Evolutionary conservation across 2,797 vertebrate genomes (phyloP).

Genomic region (Lepilemur septentrionalis): DNA sequence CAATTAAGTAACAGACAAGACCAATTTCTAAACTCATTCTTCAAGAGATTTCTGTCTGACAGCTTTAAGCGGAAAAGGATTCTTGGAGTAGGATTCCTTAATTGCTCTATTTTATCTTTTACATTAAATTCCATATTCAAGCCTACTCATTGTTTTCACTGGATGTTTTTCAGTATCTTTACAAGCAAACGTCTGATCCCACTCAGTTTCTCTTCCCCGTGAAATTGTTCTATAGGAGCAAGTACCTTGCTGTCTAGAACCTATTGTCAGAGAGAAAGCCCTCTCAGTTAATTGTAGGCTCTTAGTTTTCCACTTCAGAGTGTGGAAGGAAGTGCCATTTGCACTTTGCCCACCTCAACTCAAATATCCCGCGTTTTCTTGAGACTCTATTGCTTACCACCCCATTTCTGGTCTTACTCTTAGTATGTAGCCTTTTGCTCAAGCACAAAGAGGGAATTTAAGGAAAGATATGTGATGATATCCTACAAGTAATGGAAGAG

Average conservation of each 20-base stretch:
- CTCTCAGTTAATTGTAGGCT: background rate
- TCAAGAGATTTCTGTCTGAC: conserved; percentile 24
- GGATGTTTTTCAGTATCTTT: conserved; percentile 17
- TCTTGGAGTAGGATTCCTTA: background rate
- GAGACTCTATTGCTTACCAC: background rate
- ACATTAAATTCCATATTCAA: conserved; percentile 11
- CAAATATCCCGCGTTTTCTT: conserved; percentile 9
- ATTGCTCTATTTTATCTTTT: conserved; percentile 45
- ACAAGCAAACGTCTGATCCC: conserved; percentile 38
- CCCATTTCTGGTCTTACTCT: background rate
- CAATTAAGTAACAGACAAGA: conserved; percentile 19
- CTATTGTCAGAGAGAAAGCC: background rate
- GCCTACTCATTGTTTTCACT: background rate
- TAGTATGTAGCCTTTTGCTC: background rate
- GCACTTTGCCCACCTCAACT: background rate
- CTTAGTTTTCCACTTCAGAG: background rate
- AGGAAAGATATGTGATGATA: background rate
- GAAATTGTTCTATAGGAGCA: background rate
- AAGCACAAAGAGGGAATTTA: background rate
- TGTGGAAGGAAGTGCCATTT: background rate
- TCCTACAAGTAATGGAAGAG: background rate
- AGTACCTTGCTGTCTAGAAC: background rate
- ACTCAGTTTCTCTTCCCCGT: background rate
- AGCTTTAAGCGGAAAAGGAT: conserved; percentile 20
- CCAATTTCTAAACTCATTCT: conserved; percentile 45